A percentile compares a stretch with the other conserved stretches of the same genome.
phyloP scores from a whole-genome alignment of 2,113 vertebrate genomes.

The Silurus glanis region DNA sequence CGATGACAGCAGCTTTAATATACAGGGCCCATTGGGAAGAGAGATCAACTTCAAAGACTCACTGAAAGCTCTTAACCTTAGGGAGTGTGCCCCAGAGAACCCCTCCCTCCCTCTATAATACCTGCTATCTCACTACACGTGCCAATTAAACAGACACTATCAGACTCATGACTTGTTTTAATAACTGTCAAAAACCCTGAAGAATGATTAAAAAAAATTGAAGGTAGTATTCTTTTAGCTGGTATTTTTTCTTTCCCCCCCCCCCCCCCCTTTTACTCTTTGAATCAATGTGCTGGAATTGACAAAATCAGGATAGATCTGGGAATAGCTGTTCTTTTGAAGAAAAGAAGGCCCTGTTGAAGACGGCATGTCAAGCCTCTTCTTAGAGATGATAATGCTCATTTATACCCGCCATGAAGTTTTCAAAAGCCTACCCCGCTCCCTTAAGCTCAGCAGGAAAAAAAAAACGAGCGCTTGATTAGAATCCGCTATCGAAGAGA shows the following conservation, averaged over 20 bases:
- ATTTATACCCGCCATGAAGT: constrained; percentile 63
- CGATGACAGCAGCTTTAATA: constrained; percentile 58
- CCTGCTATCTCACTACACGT: constrained; percentile 50
- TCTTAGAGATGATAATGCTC: constrained; percentile 70
- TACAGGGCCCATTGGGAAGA: constrained; percentile 67
- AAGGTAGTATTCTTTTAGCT: constrained; percentile 56
- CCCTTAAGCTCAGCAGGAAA: constrained; percentile 58
- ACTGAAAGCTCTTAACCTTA: constrained; percentile 64
- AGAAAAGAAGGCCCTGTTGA: constrained; percentile 68
- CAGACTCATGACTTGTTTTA: constrained; percentile 55
- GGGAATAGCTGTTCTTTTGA: constrained; percentile 72
- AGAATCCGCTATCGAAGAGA: constrained; percentile 68
- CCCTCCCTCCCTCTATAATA: constrained; percentile 65
- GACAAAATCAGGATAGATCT: constrained; percentile 68
- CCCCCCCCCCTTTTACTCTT: constrained; percentile 10
- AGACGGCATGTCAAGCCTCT: constrained; percentile 63
- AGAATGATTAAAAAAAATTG: constrained; percentile 56
- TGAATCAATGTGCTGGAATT: constrained; percentile 67
- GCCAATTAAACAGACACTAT: constrained; percentile 62
- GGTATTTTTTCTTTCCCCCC: constrained; percentile 38
- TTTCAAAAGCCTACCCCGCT: constrained; percentile 63
- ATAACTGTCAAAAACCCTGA: constrained; percentile 55
- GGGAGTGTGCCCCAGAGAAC: constrained; percentile 70
- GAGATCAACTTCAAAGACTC: constrained; percentile 77
- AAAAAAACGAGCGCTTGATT: constrained; percentile 63